Percentiles rank a stretch among this genome's conserved stretches.
phyloP scores from a whole-genome alignment of 1,140 invertebrate species.

The Macrobrachium nipponense region DNA sequence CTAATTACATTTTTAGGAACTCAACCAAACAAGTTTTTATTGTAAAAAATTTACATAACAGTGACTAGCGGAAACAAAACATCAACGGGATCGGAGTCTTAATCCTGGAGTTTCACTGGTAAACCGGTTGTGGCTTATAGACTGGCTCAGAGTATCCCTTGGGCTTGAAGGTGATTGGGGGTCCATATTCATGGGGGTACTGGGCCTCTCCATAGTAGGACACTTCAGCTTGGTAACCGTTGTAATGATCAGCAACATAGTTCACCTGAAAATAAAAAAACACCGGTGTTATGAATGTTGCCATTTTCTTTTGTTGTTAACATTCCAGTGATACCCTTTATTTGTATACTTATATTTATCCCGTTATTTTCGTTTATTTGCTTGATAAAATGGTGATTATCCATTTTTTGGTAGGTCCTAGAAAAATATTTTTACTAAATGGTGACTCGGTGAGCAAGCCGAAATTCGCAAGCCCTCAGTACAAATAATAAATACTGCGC shows the following conservation, averaged over 20 bases:
- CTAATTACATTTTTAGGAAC: no score
- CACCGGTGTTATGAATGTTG: not conserved
- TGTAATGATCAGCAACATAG: constrained; percentile 65
- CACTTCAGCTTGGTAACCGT: constrained; percentile 65
- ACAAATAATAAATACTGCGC: not conserved
- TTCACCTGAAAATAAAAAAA: constrained; percentile 55
- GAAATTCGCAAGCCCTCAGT: no score
- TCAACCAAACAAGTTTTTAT: not conserved
- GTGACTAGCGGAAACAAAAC: not conserved
- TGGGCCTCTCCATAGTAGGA: constrained; percentile 62
- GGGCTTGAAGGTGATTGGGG: constrained; percentile 61
- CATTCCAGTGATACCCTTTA: no score
- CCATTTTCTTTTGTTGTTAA: no score
- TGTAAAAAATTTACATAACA: not conserved
- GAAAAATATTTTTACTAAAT: no score
- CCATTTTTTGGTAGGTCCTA: no score
- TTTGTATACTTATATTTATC: no score
- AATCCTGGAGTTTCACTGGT: constrained; percentile 20
- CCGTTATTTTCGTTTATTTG: no score
- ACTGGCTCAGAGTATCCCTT: not conserved
- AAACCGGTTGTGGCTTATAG: not conserved
- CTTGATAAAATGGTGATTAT: no score
- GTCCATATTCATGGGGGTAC: constrained; percentile 59
- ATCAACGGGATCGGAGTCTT: not conserved
- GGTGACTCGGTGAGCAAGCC: not conserved